Evolutionary conservation across 2,888 invertebrate species (phyloP), one percentile per base, ranked within the genome.

Genomic region (Drosophila stalkeri): DNA sequence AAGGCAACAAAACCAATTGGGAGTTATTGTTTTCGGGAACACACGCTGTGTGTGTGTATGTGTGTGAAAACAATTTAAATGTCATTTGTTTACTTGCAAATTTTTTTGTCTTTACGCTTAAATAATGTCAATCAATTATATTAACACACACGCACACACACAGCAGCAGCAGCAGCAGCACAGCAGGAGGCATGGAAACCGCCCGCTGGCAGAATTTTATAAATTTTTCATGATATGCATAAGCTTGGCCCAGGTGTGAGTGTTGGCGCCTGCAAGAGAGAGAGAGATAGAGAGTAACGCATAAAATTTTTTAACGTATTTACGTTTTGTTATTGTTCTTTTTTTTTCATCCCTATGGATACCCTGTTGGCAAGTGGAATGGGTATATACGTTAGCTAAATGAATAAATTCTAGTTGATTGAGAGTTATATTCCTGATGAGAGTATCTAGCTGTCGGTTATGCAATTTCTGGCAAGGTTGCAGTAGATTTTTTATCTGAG

Each of bases 61-160:
- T 43, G 33, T 46, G 49, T 27, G 33, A 27, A 72, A 63, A 63
- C 77, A 78, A 72, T 83, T 81, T 77, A 60, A 75, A 80, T 81
- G 68, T 68, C 72, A 72, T 80, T 81, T 81, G 75, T 75, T 75
- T 78, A 60, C 75, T 41, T 61, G 49, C 62, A 63, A 60, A 52
- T 76, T 75, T 75, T 68, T 54, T 69, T 61, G 61, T 69, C 73
- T 73, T 74, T 62, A 63, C 69, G 77, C 73, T 70, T 77, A 66
- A 77, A 77, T 73, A 68, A 77, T 74, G 73, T 73, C 77, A 77
- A 77, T 77, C 77, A 77, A 77, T 77, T 77, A 77, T 73, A 77
- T 77, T 73, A 73, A 54, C 65, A 55, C 64, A 68, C 59, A 49
- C 47, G 39, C 47, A 33, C 46, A 27, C 60, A 57, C 62, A 18